Evolutionary conservation across 2,113 vertebrate genomes (phyloP).

Genomic region (Chunga burmeisteri): DNA sequence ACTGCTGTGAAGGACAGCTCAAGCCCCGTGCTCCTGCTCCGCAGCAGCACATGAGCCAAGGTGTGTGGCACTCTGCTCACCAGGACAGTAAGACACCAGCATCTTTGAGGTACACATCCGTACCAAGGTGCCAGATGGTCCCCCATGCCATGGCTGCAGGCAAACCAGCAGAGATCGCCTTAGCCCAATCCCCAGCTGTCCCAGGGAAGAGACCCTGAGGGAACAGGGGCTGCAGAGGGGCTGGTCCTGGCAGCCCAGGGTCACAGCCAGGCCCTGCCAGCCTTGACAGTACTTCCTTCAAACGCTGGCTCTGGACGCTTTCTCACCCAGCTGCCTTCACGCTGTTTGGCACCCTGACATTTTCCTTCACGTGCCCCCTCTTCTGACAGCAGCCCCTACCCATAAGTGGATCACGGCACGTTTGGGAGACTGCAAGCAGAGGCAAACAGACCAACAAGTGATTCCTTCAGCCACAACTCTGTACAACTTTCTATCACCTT

Average conservation of each 20-base stretch:
- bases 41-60: too few relatives aligned
- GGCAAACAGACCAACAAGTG: background rate
- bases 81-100: background rate
- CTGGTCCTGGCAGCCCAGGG: background rate
- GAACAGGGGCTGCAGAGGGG: background rate
- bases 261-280: background rate
- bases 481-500: background rate
- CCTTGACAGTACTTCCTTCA: background rate
- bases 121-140: background rate
- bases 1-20: background rate
- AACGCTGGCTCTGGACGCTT: background rate
- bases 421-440: background rate
- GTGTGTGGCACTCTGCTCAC: background rate
- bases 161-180: background rate
- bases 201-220: background rate
- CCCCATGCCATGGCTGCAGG: rapidly evolving
- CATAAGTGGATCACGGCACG: too few relatives aligned
- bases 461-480: background rate
- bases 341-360: background rate
- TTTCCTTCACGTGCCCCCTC: background rate
- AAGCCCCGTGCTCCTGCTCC: too few relatives aligned
- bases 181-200: background rate
- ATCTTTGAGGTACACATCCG: background rate
- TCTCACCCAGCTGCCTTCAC: background rate
- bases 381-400: background rate